A percentile compares a stretch with the other conserved stretches of the same genome.
phyloP scores from a whole-genome alignment of 2,113 vertebrate genomes.

The Notarius quadriscutis region DNA sequence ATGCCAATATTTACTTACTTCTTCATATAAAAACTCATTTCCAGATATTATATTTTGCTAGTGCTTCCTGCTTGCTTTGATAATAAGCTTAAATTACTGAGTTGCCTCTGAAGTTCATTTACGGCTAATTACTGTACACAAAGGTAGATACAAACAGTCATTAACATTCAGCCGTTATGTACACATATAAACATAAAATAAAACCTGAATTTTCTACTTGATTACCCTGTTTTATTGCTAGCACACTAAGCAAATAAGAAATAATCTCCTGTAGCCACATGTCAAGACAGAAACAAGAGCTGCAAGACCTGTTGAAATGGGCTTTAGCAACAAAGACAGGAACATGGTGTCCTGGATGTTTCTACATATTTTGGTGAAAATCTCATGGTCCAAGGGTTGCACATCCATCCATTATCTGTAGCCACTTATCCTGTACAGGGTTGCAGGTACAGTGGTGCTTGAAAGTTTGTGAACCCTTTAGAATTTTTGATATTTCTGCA shows the following conservation, averaged over 20 bases:
- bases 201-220: neutral
- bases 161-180: neutral
- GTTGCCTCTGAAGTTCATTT: neutral
- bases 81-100: neutral
- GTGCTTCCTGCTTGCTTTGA: neutral
- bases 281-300: neutral
- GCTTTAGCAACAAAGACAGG: neutral
- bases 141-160: neutral
- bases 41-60: neutral
- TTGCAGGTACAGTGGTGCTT: too few relatives aligned
- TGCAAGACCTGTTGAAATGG: neutral
- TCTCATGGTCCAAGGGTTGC: neutral
- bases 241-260: neutral
- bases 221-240: neutral
- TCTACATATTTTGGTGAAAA: neutral
- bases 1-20: neutral
- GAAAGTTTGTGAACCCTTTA: too few relatives aligned
- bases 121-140: neutral
- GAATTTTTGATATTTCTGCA: too few relatives aligned
- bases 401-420: too few relatives aligned
- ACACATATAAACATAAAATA: neutral
- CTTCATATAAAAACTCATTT: neutral
- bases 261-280: neutral
- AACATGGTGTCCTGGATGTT: neutral
- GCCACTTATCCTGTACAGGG: too few relatives aligned